Evolutionary conservation across 2,797 vertebrate genomes (phyloP), one percentile per base, ranked within the genome.

Genomic region (Myripristis murdjan): DNA sequence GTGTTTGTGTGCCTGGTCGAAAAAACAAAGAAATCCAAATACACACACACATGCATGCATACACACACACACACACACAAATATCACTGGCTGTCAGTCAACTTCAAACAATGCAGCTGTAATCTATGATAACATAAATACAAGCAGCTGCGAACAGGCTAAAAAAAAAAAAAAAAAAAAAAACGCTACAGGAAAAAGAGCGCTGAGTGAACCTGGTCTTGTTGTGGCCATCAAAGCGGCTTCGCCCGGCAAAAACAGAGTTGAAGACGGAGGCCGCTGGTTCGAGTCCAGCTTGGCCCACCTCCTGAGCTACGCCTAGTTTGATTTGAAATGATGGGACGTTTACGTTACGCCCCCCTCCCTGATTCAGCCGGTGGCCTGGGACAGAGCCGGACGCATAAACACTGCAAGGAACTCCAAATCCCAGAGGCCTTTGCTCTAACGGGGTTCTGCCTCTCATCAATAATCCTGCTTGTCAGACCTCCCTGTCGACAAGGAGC

Each of bases 381-480:
- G n/a, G 3, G 18, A 77, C 63, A 33, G 37, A 1, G 64, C 69
- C 26, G 61, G 66, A 77, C 55, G 44, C 20, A 59, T 78, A 77
- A 85, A 82, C 70, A 82, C 57, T 9, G 5, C 12, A 1, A n/a
- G 62, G 70, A 77, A 90, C 83, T 89, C 63, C 46, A 79, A 75
- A 58, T 82, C 84, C 81, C 89, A 90, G 69, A 82, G 85, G 85
- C 55, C 85, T 69, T 70, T 44, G 80, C 83, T 74, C 49, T 58
- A 56, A 77, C 79, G 67, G 79, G 82, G 86, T 68, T 83, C 90
- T 93, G 92, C 74, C 82, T 89, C 89, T 88, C 78, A 84, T 94
- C 93, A 93, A 86, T 89, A 91, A 91, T 83, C 88, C 88, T 70
- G 28, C 67, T 77, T 92, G 92, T 91, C 90, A 92, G 81, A 88